These are phyloP conservation scores for Linepithema humile DNA, from an alignment of 1,140 invertebrate genomes.

Conservation along the genomic window DNA sequence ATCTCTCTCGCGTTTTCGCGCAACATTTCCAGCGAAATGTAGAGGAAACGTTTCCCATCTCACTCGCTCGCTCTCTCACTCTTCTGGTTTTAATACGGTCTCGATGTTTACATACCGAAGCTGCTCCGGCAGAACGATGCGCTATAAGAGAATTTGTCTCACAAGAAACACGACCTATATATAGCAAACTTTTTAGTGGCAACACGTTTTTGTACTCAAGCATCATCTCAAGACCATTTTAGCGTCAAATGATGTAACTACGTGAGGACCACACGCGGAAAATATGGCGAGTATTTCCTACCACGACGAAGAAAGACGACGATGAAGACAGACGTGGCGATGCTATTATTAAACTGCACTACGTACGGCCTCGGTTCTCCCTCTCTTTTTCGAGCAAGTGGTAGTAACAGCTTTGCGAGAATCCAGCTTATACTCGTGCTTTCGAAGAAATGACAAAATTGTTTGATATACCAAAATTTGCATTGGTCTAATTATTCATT, in stretches of 20 bases:
- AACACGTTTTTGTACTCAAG: constrained; percentile 72
- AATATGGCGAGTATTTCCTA: constrained; percentile 69
- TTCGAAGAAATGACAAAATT: neutral
- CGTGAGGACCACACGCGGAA: constrained; percentile 67
- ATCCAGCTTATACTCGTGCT: neutral
- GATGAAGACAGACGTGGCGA: constrained; percentile 55
- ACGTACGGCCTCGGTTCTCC: neutral
- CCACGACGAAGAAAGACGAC: constrained; percentile 32
- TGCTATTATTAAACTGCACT: constrained; percentile 71
- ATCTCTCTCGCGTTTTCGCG: constrained; percentile 8
- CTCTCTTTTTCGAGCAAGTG: constrained; percentile 50
- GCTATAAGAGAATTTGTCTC: constrained; percentile 53
- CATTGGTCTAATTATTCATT: neutral
- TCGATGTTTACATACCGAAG: constrained; percentile 46
- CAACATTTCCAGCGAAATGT: constrained; percentile 36
- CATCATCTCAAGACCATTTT: constrained; percentile 71
- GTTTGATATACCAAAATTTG: neutral
- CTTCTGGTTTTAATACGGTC: constrained; percentile 15
- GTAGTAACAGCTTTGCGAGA: neutral
- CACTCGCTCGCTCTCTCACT: constrained; percentile 7
- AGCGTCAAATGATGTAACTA: constrained; percentile 73
- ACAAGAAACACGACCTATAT: constrained; percentile 57
- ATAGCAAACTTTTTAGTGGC: constrained; percentile 67
- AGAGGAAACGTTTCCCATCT: constrained; percentile 4
- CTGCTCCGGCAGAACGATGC: constrained; percentile 15